Conservation (phyloP, 2,888 invertebrate genomes). For the Heliconius cydno region DNA sequence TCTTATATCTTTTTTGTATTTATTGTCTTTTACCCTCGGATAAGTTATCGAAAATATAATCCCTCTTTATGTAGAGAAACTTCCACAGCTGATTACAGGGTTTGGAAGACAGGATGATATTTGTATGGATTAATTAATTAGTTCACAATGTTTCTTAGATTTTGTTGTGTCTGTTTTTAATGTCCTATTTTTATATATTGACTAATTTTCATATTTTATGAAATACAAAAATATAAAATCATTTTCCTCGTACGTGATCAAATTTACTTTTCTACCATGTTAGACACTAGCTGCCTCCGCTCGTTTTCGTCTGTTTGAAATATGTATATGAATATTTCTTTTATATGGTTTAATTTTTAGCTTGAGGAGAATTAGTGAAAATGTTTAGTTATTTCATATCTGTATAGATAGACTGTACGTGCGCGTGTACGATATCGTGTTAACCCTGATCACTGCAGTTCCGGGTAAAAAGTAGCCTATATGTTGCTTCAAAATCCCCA, state of each 20-base stretch:
- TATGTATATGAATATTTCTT: no score
- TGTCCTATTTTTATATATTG: not conserved
- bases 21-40: slow-evolving; percentile 77
- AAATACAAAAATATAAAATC: not conserved
- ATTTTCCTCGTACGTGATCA: not conserved
- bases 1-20: slow-evolving; percentile 73
- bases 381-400: no score
- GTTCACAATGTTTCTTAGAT: not conserved
- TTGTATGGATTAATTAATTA: slow-evolving; percentile 57
- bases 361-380: no score
- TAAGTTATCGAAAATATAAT: slow-evolving; percentile 83
- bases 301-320: no score
- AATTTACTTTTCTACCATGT: not conserved
- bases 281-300: no score
- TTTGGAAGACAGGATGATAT: slow-evolving; percentile 61
- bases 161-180: not conserved
- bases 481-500: no score
- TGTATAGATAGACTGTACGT: no score
- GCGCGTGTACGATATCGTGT: no score
- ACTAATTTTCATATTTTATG: not conserved
- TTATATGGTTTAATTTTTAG: no score
- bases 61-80: slow-evolving; percentile 77
- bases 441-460: no score
- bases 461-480: no score
- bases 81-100: slow-evolving; percentile 79